A percentile compares a stretch with the other conserved stretches of the same genome.
Conservation (phyloP, 2,888 invertebrate genomes). For the Fragum fragum region DNA sequence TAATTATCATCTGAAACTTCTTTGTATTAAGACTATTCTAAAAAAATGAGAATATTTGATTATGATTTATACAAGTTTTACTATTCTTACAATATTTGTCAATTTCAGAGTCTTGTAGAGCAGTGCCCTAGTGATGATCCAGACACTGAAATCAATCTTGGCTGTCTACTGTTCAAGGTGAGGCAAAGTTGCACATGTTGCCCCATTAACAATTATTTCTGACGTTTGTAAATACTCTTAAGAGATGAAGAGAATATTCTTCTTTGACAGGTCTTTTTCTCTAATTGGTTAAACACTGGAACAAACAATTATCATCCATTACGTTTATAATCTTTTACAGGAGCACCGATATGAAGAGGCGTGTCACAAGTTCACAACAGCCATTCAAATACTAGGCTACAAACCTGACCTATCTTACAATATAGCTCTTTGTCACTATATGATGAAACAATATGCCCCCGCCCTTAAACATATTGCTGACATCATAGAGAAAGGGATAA, state of each 20-base stretch:
- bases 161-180: conserved; percentile 97
- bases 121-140: conserved; percentile 95
- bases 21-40: no score
- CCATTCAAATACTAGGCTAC: conserved; percentile 90
- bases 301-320: no score
- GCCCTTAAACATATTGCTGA: conserved; percentile 97
- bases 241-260: no score
- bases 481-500: conserved; percentile 98
- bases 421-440: conserved; percentile 97
- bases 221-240: no score
- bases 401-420: conserved; percentile 95
- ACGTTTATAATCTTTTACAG: no score
- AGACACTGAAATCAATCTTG: conserved; percentile 97
- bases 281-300: no score
- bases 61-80: no score
- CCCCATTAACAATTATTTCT: no score
- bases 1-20: no score
- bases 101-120: conserved; percentile 92
- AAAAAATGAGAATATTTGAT: no score
- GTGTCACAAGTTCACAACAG: conserved; percentile 94
- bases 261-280: no score
- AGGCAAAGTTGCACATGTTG: background rate
- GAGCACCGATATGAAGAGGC: conserved; percentile 96
- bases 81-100: no score
- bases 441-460: conserved; percentile 96